Conservation (phyloP, 92 coral and sea anemone species). For the Phenganax stokvisi region DNA sequence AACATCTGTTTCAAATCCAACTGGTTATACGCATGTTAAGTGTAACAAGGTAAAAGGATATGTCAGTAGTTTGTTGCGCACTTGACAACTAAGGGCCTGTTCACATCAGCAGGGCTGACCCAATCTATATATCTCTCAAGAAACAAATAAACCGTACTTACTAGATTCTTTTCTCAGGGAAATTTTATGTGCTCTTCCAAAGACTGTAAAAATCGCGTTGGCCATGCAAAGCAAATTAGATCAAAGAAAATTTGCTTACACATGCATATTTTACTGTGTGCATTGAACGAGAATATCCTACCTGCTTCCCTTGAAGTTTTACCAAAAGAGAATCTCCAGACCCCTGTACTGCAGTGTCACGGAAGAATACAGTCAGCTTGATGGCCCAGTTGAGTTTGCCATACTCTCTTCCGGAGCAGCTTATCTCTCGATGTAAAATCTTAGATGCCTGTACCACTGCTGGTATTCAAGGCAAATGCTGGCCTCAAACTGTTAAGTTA, state of each 20-base stretch:
- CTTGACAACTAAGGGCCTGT: neutral
- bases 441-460: conserved; percentile 12
- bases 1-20: conserved; percentile 21
- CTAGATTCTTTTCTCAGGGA: neutral
- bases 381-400: neutral
- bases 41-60: conserved; percentile 28
- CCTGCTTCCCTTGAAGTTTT: neutral
- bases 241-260: conserved; percentile 5
- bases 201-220: conserved; percentile 12
- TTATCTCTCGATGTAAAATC: neutral
- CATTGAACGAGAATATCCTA: neutral
- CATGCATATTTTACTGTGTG: conserved; percentile 12
- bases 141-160: neutral
- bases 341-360: neutral
- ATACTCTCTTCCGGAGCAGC: conserved; percentile 5
- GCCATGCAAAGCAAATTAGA: conserved; percentile 1
- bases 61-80: neutral
- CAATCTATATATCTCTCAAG: neutral
- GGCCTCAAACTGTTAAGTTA: neutral
- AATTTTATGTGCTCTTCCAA: conserved; percentile 7
- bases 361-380: conserved; percentile 4
- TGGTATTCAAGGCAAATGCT: neutral
- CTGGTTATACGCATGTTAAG: conserved; percentile 29
- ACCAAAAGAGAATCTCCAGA: neutral
- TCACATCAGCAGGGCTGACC: neutral